These are phyloP conservation scores for Lutraria lutraria DNA, from an alignment of 2,888 invertebrate species.

Conservation along the genomic window DNA sequence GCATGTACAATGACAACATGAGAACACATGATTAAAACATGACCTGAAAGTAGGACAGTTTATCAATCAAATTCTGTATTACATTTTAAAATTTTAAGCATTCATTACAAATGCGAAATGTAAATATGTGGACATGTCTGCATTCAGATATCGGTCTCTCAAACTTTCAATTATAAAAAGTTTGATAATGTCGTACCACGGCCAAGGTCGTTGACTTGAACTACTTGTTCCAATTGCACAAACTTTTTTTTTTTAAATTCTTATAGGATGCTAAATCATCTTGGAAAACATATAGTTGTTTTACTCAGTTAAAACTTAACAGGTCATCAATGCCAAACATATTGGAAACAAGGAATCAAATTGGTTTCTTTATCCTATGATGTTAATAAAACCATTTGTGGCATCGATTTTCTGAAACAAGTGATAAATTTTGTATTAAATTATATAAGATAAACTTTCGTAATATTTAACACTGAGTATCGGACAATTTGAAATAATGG, in stretches of 20 bases:
- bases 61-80: no score
- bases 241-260: neutral
- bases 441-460: neutral
- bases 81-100: no score
- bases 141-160: no score
- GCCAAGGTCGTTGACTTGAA: no score
- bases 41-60: no score
- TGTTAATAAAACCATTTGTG: neutral
- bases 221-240: neutral
- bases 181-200: no score
- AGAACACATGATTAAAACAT: no score
- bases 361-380: neutral
- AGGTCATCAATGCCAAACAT: neutral
- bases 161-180: no score
- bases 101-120: no score
- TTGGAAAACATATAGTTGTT: neutral
- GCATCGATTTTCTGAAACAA: neutral
- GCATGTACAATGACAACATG: no score
- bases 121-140: no score
- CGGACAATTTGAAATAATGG: neutral
- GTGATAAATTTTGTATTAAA: neutral
- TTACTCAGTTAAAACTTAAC: neutral
- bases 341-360: neutral
- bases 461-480: neutral
- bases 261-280: neutral